Evolutionary conservation across 2,888 invertebrate species (phyloP).

Genomic region (Drosophila nigritarsus): DNA sequence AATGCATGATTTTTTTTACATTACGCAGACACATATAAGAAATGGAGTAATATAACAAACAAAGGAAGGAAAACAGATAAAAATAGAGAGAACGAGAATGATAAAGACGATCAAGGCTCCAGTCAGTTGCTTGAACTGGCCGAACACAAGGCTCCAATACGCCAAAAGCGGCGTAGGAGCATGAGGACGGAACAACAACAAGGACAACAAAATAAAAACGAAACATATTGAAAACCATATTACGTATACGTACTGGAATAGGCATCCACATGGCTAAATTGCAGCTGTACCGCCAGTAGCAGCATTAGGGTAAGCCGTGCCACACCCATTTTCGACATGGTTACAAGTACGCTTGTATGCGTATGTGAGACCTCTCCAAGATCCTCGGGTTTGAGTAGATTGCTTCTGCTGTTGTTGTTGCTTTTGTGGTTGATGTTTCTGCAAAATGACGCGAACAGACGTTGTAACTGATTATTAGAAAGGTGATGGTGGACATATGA

Average conservation of each 20-base stretch:
- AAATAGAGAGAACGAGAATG: conserved; percentile 13
- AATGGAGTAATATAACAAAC: conserved; percentile 4
- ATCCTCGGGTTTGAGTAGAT: neutral
- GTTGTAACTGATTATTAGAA: conserved; percentile 5
- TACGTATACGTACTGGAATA: conserved; percentile 84
- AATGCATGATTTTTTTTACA: conserved; percentile 19
- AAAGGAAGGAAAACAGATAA: conserved; percentile 9
- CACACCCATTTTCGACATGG: conserved; percentile 47
- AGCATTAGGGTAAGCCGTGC: conserved; percentile 44
- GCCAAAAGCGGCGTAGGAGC: neutral
- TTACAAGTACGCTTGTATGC: conserved; percentile 7
- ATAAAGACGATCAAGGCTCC: neutral
- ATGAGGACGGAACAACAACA: conserved; percentile 17
- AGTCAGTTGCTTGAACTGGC: neutral
- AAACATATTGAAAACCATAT: conserved; percentile 16
- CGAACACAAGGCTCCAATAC: conserved; percentile 5
- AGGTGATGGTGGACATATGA: conserved; percentile 20
- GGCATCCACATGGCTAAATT: conserved; percentile 81
- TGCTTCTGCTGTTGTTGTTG: conserved; percentile 12
- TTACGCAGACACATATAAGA: conserved; percentile 22
- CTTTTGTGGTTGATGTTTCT: conserved; percentile 16
- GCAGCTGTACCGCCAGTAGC: conserved; percentile 64
- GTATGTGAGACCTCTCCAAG: conserved; percentile 3
- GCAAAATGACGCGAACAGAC: conserved; percentile 16
- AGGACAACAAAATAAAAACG: conserved; percentile 10